Conservation (phyloP, 2,113 vertebrate genomes). For the Prochilodus magdalenae region DNA sequence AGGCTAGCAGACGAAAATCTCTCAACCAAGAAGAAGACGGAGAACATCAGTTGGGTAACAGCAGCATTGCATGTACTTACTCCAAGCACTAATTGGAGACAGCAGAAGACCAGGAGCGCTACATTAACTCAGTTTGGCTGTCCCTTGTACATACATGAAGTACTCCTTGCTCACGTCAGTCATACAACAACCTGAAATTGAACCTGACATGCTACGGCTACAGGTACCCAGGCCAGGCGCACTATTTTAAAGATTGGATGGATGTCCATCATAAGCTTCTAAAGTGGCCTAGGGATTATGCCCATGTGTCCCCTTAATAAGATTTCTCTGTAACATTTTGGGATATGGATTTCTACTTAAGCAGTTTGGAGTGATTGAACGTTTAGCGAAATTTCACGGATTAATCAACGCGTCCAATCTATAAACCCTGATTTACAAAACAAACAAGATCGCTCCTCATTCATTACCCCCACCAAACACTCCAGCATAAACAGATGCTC, state of each 20-base stretch:
- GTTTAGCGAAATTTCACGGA: slow-evolving; percentile 27
- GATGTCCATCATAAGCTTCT: not conserved
- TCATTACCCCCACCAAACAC: slow-evolving; percentile 6
- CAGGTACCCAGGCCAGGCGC: not conserved
- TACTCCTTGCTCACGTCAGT: not conserved
- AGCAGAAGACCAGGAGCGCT: not conserved
- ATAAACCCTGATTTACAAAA: slow-evolving; percentile 23
- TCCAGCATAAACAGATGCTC: slow-evolving; percentile 33
- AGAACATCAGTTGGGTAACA: too few relatives aligned
- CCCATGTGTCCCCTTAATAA: not conserved
- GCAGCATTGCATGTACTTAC: too few relatives aligned
- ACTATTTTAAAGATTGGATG: not conserved
- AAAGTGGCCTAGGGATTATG: too few relatives aligned
- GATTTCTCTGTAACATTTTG: not conserved
- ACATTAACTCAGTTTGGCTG: not conserved
- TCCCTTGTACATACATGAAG: not conserved
- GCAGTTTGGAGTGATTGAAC: slow-evolving; percentile 18
- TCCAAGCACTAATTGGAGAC: too few relatives aligned
- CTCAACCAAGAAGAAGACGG: too few relatives aligned
- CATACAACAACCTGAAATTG: not conserved
- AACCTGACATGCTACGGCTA: not conserved
- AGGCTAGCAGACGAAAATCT: too few relatives aligned
- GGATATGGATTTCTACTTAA: slow-evolving; percentile 27
- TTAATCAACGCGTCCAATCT: slow-evolving; percentile 32
- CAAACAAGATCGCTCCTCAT: slow-evolving; percentile 42